Percentiles rank a stretch among this genome's conserved stretches.
Evolutionary conservation across 2,888 invertebrate genomes (phyloP).

Genomic region (Tridacna crocea): DNA sequence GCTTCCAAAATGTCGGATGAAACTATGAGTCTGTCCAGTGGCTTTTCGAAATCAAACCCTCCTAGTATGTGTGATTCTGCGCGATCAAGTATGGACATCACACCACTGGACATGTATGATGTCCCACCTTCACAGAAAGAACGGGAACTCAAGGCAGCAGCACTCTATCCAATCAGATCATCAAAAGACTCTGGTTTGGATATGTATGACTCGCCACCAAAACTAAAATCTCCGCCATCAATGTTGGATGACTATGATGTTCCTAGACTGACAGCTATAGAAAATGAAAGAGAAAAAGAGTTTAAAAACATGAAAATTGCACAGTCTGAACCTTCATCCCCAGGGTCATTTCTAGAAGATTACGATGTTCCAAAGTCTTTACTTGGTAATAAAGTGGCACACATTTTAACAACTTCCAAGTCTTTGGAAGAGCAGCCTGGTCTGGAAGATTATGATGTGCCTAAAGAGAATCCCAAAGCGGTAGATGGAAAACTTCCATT

Average conservation of each 20-base stretch:
- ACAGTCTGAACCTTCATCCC: conserved; percentile 57
- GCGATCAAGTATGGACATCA: conserved; percentile 85
- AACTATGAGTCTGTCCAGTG: conserved; percentile 80
- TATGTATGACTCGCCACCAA: conserved; percentile 88
- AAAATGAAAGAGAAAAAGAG: conserved; percentile 44
- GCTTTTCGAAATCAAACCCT: conserved; percentile 85
- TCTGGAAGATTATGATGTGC: conserved; percentile 70
- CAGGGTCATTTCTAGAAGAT: conserved; percentile 67
- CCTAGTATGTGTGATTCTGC: conserved; percentile 87
- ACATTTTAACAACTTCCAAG: conserved; percentile 14
- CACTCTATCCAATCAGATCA: conserved; percentile 70
- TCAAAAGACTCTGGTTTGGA: conserved; percentile 82
- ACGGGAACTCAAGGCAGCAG: conserved; percentile 46
- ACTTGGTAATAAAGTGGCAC: conserved; percentile 14
- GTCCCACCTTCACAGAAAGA: conserved; percentile 73
- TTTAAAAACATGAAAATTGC: conserved; percentile 44
- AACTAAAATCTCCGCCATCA: conserved; percentile 69
- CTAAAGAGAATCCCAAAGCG: conserved; percentile 60
- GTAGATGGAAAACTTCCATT: conserved; percentile 41
- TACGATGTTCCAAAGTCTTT: conserved; percentile 77
- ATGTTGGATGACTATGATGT: conserved; percentile 78
- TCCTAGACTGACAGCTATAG: conserved; percentile 60
- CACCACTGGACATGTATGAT: conserved; percentile 79
- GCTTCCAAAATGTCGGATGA: conserved; percentile 82
- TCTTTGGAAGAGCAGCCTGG: conserved; percentile 21